Base-by-base conservation (phyloP, 2,888 invertebrate species). In the Tyria jacobaeae region DNA sequence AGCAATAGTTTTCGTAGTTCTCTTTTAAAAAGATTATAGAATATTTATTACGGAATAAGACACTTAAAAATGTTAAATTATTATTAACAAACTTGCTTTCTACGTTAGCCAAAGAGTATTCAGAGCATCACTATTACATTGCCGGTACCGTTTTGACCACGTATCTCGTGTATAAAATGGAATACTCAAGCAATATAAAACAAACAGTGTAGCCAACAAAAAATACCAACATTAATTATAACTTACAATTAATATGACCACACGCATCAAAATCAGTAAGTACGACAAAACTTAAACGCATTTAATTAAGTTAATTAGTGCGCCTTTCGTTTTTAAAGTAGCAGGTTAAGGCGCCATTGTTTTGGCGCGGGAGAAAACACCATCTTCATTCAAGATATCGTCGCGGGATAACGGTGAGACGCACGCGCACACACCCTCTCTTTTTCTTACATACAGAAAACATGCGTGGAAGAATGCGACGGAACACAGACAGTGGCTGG, bases 341-440 rank as follows among this genome's bases (percentile, higher is more conserved):
- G 84, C 87, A 85, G 85, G 82, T 86, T 81, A 86, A 84, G 86
- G 84, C 85, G 87, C 87, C 87, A 90, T 92, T 93, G 92, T 94
- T 92, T 90, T 92, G 90, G 89, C 87, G 89, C 92, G 91, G 85
- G 94, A 92, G 94, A 94, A 93, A 94, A 92, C 90, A 87, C 90
- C 89, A 90, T 92, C 91, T 93, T 90, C 94, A 94, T 94, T 94
- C 92, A 94, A 94, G 91, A 91, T 92, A 93, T 92, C 89, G 90
- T 80, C 83, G 89, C 83, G 88, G 91, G 89, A 91, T 94, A 94
- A 94, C 94, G 94, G 94, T 94, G 84, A 85, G 83, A 80, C 88
- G 90, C 89, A 89, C 89, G 90, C 89, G 89, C 85, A 82, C 60
- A 39, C 57, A 44, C 10, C 48, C 78, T 64, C 49, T 84, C 89